phyloP scores from a whole-genome alignment of 1,140 invertebrate species.

The Yoshiicerus persimilis region DNA sequence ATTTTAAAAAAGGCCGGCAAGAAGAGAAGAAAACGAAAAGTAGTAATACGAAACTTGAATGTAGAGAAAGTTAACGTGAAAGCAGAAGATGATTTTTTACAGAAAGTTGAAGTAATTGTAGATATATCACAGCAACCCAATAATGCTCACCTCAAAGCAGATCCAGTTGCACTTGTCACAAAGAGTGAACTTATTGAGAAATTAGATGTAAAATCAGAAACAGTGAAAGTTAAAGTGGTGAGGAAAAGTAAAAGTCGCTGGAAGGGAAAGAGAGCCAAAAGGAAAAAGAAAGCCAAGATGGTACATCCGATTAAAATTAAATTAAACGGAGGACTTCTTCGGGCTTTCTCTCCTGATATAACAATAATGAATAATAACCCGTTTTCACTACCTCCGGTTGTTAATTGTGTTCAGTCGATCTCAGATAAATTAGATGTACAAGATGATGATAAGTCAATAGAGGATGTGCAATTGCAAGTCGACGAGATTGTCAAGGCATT shows the following conservation, averaged over 20 bases:
- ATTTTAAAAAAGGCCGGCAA: background rate
- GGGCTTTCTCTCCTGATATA: background rate
- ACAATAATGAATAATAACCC: background rate
- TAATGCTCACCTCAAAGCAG: background rate
- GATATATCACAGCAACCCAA: background rate
- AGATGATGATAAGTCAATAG: conserved; percentile 16
- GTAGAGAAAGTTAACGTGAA: background rate
- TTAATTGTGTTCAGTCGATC: conserved; percentile 17
- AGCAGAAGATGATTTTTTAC: background rate
- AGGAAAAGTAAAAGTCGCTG: background rate
- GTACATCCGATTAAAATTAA: background rate
- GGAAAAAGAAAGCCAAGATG: background rate
- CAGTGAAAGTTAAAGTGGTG: background rate
- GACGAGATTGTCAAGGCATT: background rate
- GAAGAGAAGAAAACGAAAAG: background rate
- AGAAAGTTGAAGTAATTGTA: background rate
- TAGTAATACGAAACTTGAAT: background rate
- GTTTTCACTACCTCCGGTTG: background rate
- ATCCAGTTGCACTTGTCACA: too few relatives aligned
- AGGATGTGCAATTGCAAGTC: conserved; percentile 12
- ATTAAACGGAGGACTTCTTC: background rate
- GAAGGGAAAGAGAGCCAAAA: background rate
- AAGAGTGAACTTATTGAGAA: background rate
- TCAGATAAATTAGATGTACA: background rate
- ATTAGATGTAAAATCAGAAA: background rate